Conservation (phyloP, 1,140 invertebrate species). For the Catajapyx aquilonaris region DNA sequence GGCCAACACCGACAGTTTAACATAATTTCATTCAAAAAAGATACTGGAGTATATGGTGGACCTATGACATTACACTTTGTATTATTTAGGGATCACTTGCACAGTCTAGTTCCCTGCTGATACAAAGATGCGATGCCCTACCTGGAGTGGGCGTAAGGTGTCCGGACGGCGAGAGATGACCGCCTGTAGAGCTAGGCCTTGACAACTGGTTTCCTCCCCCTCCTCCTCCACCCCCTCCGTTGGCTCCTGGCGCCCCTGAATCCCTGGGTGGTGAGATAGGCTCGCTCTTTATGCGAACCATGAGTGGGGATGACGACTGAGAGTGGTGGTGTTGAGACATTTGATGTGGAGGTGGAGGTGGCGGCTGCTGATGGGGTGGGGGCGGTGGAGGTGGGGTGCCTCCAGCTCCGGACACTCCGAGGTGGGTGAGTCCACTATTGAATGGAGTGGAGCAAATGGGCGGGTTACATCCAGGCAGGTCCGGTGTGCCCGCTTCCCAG, state of each 20-base stretch:
- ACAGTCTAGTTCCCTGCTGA: constrained; percentile 2
- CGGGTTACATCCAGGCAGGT: no score
- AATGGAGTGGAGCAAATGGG: neutral
- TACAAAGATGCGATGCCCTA: constrained; percentile 9
- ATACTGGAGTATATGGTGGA: neutral
- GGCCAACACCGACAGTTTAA: neutral
- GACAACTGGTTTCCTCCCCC: constrained; percentile 25
- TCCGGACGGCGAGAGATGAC: constrained; percentile 22
- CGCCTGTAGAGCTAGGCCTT: constrained; percentile 21
- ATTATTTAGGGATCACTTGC: neutral
- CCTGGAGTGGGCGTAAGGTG: constrained; percentile 36
- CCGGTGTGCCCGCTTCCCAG: no score
- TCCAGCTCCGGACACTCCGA: constrained; percentile 4
- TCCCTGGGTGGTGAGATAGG: constrained; percentile 74
- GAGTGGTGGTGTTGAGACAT: constrained; percentile 35
- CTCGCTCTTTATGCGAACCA: constrained; percentile 84
- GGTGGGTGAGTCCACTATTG: neutral
- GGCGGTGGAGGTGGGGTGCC: constrained; percentile 1
- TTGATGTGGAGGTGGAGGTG: constrained; percentile 11
- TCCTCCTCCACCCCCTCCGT: constrained; percentile 16
- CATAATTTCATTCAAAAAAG: constrained; percentile 3
- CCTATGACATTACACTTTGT: neutral
- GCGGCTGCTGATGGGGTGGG: constrained; percentile 7
- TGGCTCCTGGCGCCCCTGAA: constrained; percentile 28
- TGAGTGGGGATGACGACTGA: constrained; percentile 51